Evolutionary conservation across 2,113 vertebrate genomes (phyloP).

Genomic region (Sterrhoptilus dennistouni): DNA sequence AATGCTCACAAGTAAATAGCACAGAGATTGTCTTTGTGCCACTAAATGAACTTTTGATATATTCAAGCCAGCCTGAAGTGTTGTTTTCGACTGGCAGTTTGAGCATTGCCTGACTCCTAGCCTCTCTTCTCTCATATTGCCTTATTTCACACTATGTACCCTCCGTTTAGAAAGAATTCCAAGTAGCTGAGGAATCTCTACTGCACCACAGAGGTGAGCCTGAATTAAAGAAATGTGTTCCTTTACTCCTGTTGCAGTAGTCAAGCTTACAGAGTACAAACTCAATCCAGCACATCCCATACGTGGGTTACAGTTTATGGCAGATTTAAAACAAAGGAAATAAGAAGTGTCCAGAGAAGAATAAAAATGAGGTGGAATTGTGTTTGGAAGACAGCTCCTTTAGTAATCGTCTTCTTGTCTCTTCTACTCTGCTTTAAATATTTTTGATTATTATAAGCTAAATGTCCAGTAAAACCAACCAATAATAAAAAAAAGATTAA

Average conservation of each 20-base stretch:
- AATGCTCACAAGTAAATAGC: neutral
- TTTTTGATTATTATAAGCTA: neutral
- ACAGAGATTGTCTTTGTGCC: neutral
- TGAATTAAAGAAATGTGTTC: neutral
- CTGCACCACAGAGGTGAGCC: neutral
- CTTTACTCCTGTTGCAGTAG: neutral
- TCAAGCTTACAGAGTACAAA: neutral
- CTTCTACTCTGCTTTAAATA: neutral
- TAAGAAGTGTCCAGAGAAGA: neutral
- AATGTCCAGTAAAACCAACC: neutral
- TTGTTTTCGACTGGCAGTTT: neutral
- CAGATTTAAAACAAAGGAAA: neutral
- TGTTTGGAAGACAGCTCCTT: neutral
- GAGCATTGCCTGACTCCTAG: neutral
- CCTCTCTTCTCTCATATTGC: neutral
- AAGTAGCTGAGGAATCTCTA: neutral
- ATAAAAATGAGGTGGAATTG: neutral
- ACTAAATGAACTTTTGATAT: neutral
- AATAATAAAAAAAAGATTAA: neutral
- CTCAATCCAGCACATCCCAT: neutral
- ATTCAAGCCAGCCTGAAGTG: neutral
- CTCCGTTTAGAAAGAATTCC: neutral
- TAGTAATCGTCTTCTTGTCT: neutral
- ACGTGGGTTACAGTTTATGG: rapidly evolving
- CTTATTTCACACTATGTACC: neutral